Evolutionary conservation across 1,140 invertebrate species (phyloP).

Genomic region (Pantala flavescens): DNA sequence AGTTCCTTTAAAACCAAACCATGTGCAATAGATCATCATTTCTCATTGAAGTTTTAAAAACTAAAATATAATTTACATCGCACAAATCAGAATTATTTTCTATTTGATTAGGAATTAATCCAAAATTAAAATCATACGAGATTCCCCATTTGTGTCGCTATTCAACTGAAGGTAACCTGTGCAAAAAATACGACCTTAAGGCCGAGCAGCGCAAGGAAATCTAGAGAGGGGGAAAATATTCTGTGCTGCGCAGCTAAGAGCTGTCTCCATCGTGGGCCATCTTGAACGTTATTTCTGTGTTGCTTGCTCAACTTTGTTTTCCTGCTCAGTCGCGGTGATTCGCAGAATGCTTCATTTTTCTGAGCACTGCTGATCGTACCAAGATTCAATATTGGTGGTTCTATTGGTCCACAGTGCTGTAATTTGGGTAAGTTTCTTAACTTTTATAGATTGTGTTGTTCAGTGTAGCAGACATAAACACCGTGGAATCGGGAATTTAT

Average conservation of each 20-base stretch:
- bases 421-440: not conserved
- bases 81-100: too few relatives aligned
- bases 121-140: too few relatives aligned
- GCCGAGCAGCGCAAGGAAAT: not conserved
- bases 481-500: too few relatives aligned
- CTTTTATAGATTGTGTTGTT: not conserved
- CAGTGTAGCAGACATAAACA: not conserved
- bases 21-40: too few relatives aligned
- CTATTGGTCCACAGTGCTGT: not conserved
- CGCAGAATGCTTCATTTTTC: constrained; percentile 1
- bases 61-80: too few relatives aligned
- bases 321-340: not conserved
- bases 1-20: too few relatives aligned
- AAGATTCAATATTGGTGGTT: not conserved
- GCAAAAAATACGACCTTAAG: not conserved
- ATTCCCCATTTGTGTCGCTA: too few relatives aligned
- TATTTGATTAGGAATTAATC: too few relatives aligned
- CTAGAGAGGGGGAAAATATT: not conserved
- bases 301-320: not conserved
- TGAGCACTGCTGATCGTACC: not conserved
- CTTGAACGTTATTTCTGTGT: not conserved
- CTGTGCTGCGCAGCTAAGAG: not conserved
- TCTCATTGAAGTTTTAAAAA: too few relatives aligned
- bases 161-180: not conserved
- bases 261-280: not conserved